phyloP scores from a whole-genome alignment of 2,888 invertebrate species.

The Heliconius cydno region DNA sequence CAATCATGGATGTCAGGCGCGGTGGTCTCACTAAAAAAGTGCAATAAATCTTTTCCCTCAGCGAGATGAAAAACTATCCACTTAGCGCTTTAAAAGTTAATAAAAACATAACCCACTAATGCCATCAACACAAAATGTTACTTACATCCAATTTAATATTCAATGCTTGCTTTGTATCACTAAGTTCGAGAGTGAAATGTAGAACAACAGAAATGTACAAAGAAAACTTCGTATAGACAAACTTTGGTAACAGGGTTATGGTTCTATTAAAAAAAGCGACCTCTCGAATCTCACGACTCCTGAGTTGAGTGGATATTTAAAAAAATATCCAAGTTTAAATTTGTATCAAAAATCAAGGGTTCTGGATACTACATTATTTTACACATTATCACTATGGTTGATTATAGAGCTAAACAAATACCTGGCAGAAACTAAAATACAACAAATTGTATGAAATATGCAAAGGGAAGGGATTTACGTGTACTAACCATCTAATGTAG shows the following conservation, averaged over 20 bases:
- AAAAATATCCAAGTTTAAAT: slow-evolving; percentile 53
- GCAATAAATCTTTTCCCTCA: slow-evolving; percentile 54
- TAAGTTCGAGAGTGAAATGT: slow-evolving; percentile 41
- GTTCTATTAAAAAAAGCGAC: slow-evolving; percentile 65
- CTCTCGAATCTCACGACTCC: slow-evolving; percentile 67
- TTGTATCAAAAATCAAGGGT: slow-evolving; percentile 25
- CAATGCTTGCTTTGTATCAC: slow-evolving; percentile 43
- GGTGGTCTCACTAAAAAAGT: slow-evolving; percentile 65
- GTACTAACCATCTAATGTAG: background rate
- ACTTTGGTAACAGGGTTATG: slow-evolving; percentile 65
- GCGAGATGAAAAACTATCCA: slow-evolving; percentile 44
- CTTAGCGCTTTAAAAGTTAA: slow-evolving; percentile 46
- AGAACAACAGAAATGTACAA: slow-evolving; percentile 45
- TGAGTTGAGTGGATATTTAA: slow-evolving; percentile 64
- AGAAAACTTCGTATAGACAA: slow-evolving; percentile 26
- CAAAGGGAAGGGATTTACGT: no score
- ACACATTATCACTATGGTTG: background rate
- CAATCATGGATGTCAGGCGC: slow-evolving; percentile 57
- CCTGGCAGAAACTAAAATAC: background rate
- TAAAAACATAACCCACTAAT: slow-evolving; percentile 46
- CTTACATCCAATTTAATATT: slow-evolving; percentile 33
- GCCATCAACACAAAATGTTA: slow-evolving; percentile 11
- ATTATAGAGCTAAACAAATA: background rate
- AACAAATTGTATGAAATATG: background rate
- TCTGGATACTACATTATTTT: slow-evolving; percentile 34